A percentile compares a stretch with the other conserved stretches of the same genome.
Conservation (phyloP, 1,140 invertebrate genomes). For the Drosophila pseudoananassae region DNA sequence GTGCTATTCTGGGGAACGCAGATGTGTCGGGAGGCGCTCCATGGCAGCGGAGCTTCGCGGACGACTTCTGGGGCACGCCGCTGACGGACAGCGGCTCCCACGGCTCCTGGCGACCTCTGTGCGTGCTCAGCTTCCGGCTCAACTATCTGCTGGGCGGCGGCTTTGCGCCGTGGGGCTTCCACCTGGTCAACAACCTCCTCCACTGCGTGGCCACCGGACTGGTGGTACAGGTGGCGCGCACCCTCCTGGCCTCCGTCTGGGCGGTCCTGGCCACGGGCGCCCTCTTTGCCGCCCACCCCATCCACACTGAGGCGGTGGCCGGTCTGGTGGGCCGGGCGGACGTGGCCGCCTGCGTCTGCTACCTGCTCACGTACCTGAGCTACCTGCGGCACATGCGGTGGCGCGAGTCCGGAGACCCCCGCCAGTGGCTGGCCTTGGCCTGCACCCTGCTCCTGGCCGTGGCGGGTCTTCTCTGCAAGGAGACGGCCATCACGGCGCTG, state of each 20-base stretch:
- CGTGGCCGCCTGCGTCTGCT: conserved; percentile 95
- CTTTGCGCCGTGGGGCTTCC: conserved; percentile 95
- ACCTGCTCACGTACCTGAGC: conserved; percentile 92
- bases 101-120: conserved; percentile 96
- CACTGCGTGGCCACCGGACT: conserved; percentile 92
- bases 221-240: conserved; percentile 89
- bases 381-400: conserved; percentile 89
- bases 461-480: conserved; percentile 93
- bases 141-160: conserved; percentile 95
- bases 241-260: conserved; percentile 87
- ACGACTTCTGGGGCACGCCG: conserved; percentile 97
- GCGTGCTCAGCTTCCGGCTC: conserved; percentile 95
- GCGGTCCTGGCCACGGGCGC: conserved; percentile 91
- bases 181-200: conserved; percentile 94
- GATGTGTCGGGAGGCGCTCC: conserved; percentile 90
- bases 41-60: conserved; percentile 89
- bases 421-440: conserved; percentile 86
- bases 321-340: conserved; percentile 98
- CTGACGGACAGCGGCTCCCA: conserved; percentile 93
- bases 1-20: conserved; percentile 94
- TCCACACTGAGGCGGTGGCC: conserved; percentile 98
- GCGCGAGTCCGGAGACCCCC: conserved; percentile 86
- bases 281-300: conserved; percentile 97
- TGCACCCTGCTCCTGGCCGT: conserved; percentile 86
- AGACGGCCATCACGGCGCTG: conserved; percentile 96